phyloP scores from a whole-genome alignment of 2,797 vertebrate genomes.

The Hippoglossus hippoglossus region DNA sequence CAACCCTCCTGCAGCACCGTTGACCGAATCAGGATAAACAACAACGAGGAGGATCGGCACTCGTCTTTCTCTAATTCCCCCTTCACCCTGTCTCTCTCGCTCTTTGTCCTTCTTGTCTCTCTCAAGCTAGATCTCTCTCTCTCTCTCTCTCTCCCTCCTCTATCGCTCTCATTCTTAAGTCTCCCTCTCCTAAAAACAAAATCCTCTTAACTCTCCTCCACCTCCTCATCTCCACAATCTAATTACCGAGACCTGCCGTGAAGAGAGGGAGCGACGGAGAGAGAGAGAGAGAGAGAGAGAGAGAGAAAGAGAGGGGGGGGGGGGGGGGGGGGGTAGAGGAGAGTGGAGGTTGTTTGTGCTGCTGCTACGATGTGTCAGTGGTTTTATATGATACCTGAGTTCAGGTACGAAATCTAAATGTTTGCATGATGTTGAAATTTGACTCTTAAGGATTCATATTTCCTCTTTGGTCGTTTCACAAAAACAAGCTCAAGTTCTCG shows the following conservation, averaged over 20 bases:
- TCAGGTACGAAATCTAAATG: too few species aligned
- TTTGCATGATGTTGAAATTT: too few species aligned
- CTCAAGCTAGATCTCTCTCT: constrained; percentile 16
- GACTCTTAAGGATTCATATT: too few species aligned
- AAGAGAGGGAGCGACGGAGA: constrained; percentile 50
- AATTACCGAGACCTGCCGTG: constrained; percentile 71
- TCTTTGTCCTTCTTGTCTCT: constrained; percentile 13
- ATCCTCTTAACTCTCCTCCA: constrained; percentile 76
- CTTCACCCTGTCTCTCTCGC: constrained; percentile 26
- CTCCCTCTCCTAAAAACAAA: constrained; percentile 69
- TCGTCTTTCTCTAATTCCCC: constrained; percentile 51
- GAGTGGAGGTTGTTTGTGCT: constrained; percentile 30
- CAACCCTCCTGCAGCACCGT: constrained; percentile 54
- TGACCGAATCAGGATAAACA: constrained; percentile 57
- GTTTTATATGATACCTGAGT: too few species aligned
- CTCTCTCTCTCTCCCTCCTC: constrained; percentile 24
- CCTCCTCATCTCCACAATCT: constrained; percentile 75
- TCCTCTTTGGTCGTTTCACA: background rate
- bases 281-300: background rate
- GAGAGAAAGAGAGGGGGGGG: too few species aligned
- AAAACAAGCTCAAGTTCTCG: background rate
- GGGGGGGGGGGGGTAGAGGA: constrained; percentile 16
- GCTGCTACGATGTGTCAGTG: constrained; percentile 9
- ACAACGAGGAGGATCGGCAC: constrained; percentile 51
- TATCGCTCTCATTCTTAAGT: constrained; percentile 64